Percentiles rank a stretch among this genome's conserved stretches.
phyloP scores from a whole-genome alignment of 1,140 invertebrate genomes.

The Lysiphlebus fabarum region DNA sequence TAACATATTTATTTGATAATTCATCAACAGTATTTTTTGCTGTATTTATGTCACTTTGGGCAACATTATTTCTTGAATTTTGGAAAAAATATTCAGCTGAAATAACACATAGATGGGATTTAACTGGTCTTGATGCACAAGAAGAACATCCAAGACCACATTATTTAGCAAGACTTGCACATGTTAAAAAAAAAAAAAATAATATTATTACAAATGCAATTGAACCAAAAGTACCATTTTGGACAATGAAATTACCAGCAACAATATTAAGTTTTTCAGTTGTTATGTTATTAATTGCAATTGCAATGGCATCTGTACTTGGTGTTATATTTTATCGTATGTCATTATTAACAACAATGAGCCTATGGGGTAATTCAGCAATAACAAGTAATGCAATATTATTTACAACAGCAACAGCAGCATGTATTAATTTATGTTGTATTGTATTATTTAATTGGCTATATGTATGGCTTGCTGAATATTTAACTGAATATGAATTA shows the following conservation, averaged over 20 bases:
- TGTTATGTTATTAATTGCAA: conserved; percentile 69
- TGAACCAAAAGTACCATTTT: conserved; percentile 84
- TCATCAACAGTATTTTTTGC: conserved; percentile 90
- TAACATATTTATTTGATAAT: conserved; percentile 96
- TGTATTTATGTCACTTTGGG: conserved; percentile 96
- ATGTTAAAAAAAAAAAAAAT: conserved; percentile 66
- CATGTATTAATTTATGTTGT: conserved; percentile 80
- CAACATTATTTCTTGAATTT: conserved; percentile 83
- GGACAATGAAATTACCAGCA: conserved; percentile 80
- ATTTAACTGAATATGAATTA: conserved; percentile 90
- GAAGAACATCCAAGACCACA: conserved; percentile 86
- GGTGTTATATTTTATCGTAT: conserved; percentile 91
- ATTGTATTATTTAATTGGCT: conserved; percentile 87
- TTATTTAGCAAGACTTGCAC: conserved; percentile 71
- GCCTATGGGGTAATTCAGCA: conserved; percentile 60
- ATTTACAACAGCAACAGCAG: conserved; percentile 80
- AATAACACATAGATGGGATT: conserved; percentile 88
- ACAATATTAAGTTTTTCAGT: conserved; percentile 81
- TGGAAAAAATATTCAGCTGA: conserved; percentile 92
- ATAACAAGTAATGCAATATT: conserved; percentile 73
- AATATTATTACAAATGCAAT: conserved; percentile 74
- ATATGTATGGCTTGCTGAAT: conserved; percentile 85
- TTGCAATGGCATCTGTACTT: conserved; percentile 83
- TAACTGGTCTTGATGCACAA: conserved; percentile 81
- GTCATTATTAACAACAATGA: conserved; percentile 74